Percentiles rank a stretch among this genome's conserved stretches.
These are phyloP conservation scores for Apantesis nais DNA, from an alignment of 2,888 invertebrate species.

Conservation along the genomic window DNA sequence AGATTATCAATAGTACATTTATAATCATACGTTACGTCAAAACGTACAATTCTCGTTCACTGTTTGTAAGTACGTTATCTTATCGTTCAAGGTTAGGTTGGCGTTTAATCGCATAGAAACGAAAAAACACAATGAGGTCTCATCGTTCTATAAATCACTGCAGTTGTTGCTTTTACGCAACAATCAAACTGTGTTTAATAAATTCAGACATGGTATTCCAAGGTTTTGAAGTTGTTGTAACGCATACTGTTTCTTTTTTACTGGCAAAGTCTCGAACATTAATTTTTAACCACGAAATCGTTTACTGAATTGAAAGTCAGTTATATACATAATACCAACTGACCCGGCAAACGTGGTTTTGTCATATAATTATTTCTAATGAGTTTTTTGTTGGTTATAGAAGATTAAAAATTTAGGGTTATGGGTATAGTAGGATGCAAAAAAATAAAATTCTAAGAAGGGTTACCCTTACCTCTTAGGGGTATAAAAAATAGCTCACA, in stretches of 20 bases:
- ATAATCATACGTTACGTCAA: no score
- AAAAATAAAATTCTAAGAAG: no score
- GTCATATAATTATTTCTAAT: no score
- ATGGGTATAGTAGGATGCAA: no score
- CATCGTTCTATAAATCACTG: neutral
- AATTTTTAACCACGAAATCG: neutral
- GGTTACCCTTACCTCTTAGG: no score
- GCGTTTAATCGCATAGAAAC: neutral
- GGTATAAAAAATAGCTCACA: no score
- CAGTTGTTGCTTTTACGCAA: neutral
- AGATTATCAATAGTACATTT: neutral
- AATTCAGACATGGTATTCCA: neutral
- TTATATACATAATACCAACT: no score
- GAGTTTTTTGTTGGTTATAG: no score
- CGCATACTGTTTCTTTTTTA: neutral
- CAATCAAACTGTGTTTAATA: neutral
- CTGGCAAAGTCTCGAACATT: neutral
- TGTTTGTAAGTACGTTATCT: neutral
- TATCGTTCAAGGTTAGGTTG: neutral
- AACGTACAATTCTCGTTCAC: neutral
- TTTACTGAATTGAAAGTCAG: neutral
- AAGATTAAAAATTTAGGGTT: no score
- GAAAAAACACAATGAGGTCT: neutral
- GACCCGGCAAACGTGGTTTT: no score
- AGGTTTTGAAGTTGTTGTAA: neutral